A percentile compares a stretch with the other conserved stretches of the same genome.
These are phyloP conservation scores for Cataglyphis hispanica DNA, from an alignment of 1,140 invertebrate species.

Conservation along the genomic window DNA sequence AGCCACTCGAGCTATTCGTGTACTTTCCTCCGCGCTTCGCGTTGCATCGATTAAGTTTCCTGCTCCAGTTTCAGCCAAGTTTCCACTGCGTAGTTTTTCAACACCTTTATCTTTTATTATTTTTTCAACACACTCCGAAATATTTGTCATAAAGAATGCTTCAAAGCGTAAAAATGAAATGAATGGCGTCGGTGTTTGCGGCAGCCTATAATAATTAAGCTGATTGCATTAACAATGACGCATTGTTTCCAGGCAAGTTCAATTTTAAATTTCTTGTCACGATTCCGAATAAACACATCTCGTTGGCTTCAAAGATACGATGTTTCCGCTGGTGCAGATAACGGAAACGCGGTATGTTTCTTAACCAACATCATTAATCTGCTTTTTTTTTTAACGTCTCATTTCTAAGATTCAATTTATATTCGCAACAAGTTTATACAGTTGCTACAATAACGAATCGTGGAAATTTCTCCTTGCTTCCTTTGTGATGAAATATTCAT, in stretches of 20 bases:
- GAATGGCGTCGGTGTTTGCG: not conserved
- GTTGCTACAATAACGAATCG: not conserved
- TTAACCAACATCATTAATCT: not conserved
- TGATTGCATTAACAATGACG: not conserved
- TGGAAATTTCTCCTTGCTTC: not conserved
- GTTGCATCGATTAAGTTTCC: conserved; percentile 20
- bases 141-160: conserved; percentile 11
- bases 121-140: not conserved
- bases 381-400: not conserved
- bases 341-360: not conserved
- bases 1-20: conserved; percentile 7
- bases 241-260: not conserved
- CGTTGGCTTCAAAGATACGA: not conserved
- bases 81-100: conserved; percentile 11
- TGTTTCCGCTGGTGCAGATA: not conserved
- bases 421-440: not conserved
- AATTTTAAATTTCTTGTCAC: not conserved
- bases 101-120: not conserved
- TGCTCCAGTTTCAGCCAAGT: not conserved
- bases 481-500: not conserved
- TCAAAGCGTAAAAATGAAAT: not conserved
- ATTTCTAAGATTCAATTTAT: not conserved
- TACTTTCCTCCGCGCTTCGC: not conserved
- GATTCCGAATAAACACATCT: not conserved
- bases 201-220: conserved; percentile 47